Percentiles rank a stretch among this genome's conserved stretches.
Conservation (phyloP, 2,797 vertebrate species). For the Sylvia borin region DNA sequence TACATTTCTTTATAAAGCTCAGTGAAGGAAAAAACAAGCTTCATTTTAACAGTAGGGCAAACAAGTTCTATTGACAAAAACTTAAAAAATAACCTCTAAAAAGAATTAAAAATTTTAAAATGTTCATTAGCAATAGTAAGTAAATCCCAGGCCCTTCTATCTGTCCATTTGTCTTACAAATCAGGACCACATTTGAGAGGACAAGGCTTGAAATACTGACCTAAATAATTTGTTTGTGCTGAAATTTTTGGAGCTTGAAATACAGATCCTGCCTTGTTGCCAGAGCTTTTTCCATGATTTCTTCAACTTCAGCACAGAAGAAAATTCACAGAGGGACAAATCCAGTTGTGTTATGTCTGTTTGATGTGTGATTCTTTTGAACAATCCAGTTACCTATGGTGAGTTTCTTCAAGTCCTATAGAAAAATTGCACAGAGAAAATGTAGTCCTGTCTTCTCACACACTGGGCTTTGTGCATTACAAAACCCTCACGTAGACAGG, state of each 20-base stretch:
- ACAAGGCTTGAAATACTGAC: background rate
- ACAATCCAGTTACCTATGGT: background rate
- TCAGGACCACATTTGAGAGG: background rate
- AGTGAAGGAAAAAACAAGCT: background rate
- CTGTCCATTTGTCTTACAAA: background rate
- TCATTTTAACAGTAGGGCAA: background rate
- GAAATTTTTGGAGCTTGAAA: background rate
- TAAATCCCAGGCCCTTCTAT: background rate
- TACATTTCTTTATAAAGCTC: background rate
- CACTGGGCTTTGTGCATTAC: background rate
- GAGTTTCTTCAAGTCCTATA: background rate
- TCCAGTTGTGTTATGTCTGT: background rate
- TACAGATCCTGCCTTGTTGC: background rate
- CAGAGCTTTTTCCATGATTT: background rate
- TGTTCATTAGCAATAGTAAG: background rate
- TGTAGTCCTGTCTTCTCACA: background rate
- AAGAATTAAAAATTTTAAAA: background rate
- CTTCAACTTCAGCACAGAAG: background rate
- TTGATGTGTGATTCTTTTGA: background rate
- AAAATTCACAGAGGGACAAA: background rate
- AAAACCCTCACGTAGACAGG: background rate
- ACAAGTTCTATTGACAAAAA: background rate
- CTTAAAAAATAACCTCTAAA: background rate
- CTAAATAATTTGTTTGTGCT: background rate
- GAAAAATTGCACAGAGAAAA: background rate